Base-by-base conservation (phyloP, 2,113 vertebrate species). In the Pithys albifrons region DNA sequence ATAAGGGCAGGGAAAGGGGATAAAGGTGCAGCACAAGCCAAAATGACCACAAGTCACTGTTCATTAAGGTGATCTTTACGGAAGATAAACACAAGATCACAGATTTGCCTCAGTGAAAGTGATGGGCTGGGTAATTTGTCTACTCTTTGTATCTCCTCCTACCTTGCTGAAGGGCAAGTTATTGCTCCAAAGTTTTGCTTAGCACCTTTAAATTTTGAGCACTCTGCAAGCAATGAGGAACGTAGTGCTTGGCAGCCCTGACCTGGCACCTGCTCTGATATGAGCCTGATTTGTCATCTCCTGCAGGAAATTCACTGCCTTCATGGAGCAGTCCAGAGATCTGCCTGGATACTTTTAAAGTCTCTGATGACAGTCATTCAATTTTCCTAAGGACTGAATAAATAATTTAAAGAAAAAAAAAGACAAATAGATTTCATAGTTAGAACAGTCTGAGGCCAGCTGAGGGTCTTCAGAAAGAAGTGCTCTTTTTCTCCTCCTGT, bases 291-390 rank as follows among this genome's bases (percentile, higher is more conserved):
- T 91, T 89, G 41, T 88, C 71, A 46, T 41, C 55, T 95, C 76
- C 91, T 69, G 37, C 51, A 58, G 70, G 5, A 16, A 79, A 17
- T 27, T 89, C 91, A 31, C n/a, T 89, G 76, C 20, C n/a, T 91
- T 12, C 80, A 70, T 19, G 19, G 58, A 88, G 70, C 37, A 85
- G 69, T 54, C 39, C 4, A 2, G 51, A 94, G 76, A 83, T 64
- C 73, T 89, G 77, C 55, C 67, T 83, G 35, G 51, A 19, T 96
- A 95, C 94, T 97, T 96, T 95, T 95, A 94, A 88, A 85, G 61
- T 81, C 15, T 67, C 23, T 96, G 72, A 70, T 90, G 71, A 78
- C 61, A 94, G 57, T 75, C 27, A 78, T 25, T 65, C 46, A 70
- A 54, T 57, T 88, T 92, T 95, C 73, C 49, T 52, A 62, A 54